A percentile compares a stretch with the other conserved stretches of the same genome.
Evolutionary conservation across 2,797 vertebrate genomes (phyloP).

Genomic region (Glyptemys insculpta): DNA sequence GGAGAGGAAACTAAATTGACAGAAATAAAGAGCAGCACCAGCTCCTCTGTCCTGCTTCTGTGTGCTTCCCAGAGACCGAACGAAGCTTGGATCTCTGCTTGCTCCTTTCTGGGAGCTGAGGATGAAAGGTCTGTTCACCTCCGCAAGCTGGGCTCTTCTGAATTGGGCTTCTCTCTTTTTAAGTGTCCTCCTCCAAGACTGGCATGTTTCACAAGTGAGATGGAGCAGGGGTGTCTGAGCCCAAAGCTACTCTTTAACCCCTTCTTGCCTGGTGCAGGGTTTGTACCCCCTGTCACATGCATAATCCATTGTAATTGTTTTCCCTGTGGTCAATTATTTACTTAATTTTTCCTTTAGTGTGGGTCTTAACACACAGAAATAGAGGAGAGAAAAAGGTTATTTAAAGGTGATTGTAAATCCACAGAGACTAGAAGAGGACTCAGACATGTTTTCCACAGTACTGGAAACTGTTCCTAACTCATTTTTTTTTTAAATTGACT

Average conservation of each 20-base stretch:
- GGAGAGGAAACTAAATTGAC: not conserved
- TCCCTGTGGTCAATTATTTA: not conserved
- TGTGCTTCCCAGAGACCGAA: too few relatives aligned
- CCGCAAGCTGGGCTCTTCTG: not conserved
- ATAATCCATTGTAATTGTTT: not conserved
- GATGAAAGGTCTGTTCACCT: not conserved
- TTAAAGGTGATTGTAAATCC: not conserved
- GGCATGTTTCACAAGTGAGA: not conserved
- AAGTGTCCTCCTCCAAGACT: not conserved
- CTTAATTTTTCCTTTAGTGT: not conserved
- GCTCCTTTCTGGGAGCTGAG: not conserved
- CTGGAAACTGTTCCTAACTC: not conserved
- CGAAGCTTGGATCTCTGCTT: not conserved
- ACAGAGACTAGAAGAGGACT: not conserved
- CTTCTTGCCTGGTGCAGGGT: not conserved
- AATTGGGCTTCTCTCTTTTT: not conserved
- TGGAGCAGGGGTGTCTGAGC: not conserved
- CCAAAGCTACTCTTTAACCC: not conserved
- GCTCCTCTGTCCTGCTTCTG: not conserved
- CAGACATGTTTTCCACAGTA: not conserved
- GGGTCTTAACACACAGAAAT: not conserved
- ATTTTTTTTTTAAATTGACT: not conserved
- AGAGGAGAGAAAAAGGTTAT: not conserved
- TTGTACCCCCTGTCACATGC: not conserved
- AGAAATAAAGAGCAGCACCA: not conserved